A percentile compares a stretch with the other conserved stretches of the same genome.
Conservation (phyloP, 2,888 invertebrate genomes). For the Drosophila dives region DNA sequence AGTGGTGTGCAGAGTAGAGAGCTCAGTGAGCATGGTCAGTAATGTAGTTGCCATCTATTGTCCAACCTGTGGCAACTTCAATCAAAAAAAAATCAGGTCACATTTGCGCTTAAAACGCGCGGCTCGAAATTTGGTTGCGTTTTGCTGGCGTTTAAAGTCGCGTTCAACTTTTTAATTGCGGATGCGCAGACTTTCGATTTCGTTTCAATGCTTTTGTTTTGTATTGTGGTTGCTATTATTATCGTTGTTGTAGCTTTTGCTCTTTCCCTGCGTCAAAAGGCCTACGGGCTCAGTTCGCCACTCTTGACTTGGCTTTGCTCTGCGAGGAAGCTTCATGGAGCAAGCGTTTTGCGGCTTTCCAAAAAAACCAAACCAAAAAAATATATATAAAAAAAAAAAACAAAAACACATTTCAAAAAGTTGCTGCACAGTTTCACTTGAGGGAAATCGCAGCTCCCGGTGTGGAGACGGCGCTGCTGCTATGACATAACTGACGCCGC, state of each 20-base stretch:
- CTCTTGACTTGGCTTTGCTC: conserved; percentile 18
- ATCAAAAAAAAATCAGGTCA: conserved; percentile 37
- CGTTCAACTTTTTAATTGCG: conserved; percentile 71
- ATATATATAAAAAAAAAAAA: conserved; percentile 13
- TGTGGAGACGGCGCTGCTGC: conserved; percentile 53
- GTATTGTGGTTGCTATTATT: conserved; percentile 10
- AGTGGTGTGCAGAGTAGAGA: conserved; percentile 18
- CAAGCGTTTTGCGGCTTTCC: conserved; percentile 65
- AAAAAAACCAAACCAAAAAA: conserved; percentile 47
- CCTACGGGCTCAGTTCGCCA: conserved; percentile 31
- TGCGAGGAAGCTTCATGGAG: conserved; percentile 40
- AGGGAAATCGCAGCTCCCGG: conserved; percentile 73
- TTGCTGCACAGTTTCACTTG: conserved; percentile 76
- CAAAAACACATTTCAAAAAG: conserved; percentile 33
- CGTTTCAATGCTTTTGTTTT: conserved; percentile 47
- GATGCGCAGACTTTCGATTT: conserved; percentile 79
- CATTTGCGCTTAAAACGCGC: conserved; percentile 20
- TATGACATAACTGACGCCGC: conserved; percentile 71
- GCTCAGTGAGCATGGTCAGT: conserved; percentile 54
- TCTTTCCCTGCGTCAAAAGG: conserved; percentile 28
- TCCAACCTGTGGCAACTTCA: conserved; percentile 4
- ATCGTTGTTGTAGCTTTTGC: conserved; percentile 9
- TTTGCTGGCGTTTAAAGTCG: conserved; percentile 58
- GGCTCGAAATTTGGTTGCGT: conserved; percentile 54
- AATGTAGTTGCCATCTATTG: conserved; percentile 36